Percentiles rank a stretch among this genome's conserved stretches.
Evolutionary conservation across 1,140 invertebrate species (phyloP).

Genomic region (Drosophila orosa): DNA sequence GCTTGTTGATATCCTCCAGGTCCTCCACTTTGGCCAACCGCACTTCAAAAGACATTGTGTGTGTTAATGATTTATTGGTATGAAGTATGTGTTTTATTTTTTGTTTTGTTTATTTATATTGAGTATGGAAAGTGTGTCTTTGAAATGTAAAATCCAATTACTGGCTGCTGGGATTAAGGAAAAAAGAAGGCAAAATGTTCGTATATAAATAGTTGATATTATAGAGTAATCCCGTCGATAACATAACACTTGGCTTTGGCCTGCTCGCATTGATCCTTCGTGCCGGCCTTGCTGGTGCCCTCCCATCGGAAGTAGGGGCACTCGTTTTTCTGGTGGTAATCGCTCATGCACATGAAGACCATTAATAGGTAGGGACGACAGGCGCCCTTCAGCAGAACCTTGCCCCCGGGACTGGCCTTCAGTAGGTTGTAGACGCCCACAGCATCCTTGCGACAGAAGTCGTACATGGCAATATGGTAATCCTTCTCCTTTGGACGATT

Average conservation of each 20-base stretch:
- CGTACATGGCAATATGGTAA: conserved; percentile 57
- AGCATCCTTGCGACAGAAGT: conserved; percentile 62
- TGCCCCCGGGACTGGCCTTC: conserved; percentile 50
- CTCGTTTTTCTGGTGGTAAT: conserved; percentile 61
- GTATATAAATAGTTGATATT: no score
- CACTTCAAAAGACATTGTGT: conserved; percentile 26
- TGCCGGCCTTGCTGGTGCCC: conserved; percentile 8
- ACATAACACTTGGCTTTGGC: conserved; percentile 55
- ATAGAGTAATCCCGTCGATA: conserved; percentile 49
- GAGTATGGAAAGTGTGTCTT: conserved; percentile 19
- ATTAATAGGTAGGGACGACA: conserved; percentile 66
- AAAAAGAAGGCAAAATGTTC: no score
- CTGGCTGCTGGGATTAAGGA: not conserved
- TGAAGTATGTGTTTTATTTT: not conserved
- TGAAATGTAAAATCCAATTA: conserved; percentile 6
- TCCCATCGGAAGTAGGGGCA: conserved; percentile 75
- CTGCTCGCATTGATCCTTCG: conserved; percentile 25
- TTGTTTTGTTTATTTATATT: conserved; percentile 5
- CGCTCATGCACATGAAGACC: conserved; percentile 55
- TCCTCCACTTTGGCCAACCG: conserved; percentile 40
- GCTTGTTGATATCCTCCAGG: not conserved
- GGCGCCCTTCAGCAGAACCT: conserved; percentile 34
- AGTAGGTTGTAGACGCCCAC: conserved; percentile 28
- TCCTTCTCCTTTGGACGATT: conserved; percentile 63
- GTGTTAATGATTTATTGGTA: not conserved